phyloP scores from a whole-genome alignment of 2,113 vertebrate species.

The Gambusia holbrooki region DNA sequence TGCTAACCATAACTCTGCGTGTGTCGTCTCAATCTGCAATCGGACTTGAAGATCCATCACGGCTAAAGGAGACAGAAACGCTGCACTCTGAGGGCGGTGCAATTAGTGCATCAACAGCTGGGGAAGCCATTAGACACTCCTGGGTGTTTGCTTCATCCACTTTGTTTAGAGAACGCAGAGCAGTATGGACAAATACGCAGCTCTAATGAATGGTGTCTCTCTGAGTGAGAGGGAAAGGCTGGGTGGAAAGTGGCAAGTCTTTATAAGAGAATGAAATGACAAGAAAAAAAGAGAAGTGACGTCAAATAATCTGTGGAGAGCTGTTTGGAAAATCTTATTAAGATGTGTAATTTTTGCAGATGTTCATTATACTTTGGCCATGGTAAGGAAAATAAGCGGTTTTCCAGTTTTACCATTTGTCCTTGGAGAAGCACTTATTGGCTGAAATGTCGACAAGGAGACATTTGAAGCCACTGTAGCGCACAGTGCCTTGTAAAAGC shows the following conservation, averaged over 20 bases:
- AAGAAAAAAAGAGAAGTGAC: constrained; percentile 14
- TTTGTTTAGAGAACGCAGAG: constrained; percentile 60
- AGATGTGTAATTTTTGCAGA: constrained; percentile 66
- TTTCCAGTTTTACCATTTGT: constrained; percentile 53
- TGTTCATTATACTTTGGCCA: constrained; percentile 65
- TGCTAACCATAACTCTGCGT: constrained; percentile 45
- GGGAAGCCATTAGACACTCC: constrained; percentile 70
- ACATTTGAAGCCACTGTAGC: constrained; percentile 37
- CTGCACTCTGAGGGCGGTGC: constrained; percentile 54
- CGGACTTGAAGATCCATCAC: constrained; percentile 68
- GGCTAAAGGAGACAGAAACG: constrained; percentile 55
- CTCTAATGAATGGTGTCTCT: constrained; percentile 63
- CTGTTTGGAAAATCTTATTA: constrained; percentile 62
- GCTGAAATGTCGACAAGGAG: constrained; percentile 22
- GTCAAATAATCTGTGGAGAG: constrained; percentile 40
- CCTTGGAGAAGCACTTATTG: constrained; percentile 55
- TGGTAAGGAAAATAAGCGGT: constrained; percentile 64
- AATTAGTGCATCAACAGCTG: constrained; percentile 76
- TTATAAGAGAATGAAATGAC: constrained; percentile 13
- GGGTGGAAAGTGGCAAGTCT: constrained; percentile 9
- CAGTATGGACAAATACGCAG: constrained; percentile 44
- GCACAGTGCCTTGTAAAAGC: background rate
- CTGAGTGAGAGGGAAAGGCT: constrained; percentile 39
- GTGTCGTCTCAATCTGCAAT: constrained; percentile 53
- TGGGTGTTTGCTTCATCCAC: constrained; percentile 50